These are phyloP conservation scores for Peromyscus aztecus DNA, from an alignment of 2,797 vertebrate species.

Conservation along the genomic window DNA sequence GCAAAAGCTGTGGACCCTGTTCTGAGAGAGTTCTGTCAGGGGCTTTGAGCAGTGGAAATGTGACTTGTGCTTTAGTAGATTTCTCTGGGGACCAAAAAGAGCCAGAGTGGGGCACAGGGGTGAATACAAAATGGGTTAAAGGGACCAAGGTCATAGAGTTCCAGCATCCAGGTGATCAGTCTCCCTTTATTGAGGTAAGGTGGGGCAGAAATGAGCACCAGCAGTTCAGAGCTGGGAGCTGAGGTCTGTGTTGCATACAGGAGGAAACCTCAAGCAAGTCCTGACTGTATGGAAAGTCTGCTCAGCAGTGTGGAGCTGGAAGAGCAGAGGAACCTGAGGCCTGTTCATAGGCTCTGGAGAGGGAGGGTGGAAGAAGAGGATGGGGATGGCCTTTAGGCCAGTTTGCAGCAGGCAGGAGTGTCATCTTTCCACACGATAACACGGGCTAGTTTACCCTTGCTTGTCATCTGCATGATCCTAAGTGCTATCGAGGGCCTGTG, in stretches of 20 bases:
- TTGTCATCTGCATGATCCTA: background rate
- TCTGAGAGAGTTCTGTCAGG: background rate
- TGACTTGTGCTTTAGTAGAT: background rate
- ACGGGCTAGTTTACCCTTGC: background rate
- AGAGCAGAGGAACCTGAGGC: background rate
- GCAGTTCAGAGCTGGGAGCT: background rate
- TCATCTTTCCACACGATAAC: background rate
- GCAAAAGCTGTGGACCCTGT: background rate
- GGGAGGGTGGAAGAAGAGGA: background rate
- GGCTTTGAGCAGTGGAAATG: background rate
- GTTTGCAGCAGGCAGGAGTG: no score
- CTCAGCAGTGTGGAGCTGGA: background rate
- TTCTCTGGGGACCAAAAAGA: background rate
- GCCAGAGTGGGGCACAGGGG: background rate
- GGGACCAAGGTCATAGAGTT: background rate
- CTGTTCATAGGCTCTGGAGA: background rate
- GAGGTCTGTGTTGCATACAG: background rate
- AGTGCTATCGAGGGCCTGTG: accelerated
- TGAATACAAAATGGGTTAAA: background rate
- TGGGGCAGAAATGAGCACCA: background rate
- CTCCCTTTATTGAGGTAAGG: background rate
- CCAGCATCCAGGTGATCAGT: background rate
- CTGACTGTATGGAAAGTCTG: background rate
- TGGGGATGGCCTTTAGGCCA: background rate
- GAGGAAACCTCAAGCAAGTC: background rate